Evolutionary conservation across 2,113 vertebrate genomes (phyloP), one percentile per base, ranked within the genome.

Genomic region (Donacobius atricapilla): DNA sequence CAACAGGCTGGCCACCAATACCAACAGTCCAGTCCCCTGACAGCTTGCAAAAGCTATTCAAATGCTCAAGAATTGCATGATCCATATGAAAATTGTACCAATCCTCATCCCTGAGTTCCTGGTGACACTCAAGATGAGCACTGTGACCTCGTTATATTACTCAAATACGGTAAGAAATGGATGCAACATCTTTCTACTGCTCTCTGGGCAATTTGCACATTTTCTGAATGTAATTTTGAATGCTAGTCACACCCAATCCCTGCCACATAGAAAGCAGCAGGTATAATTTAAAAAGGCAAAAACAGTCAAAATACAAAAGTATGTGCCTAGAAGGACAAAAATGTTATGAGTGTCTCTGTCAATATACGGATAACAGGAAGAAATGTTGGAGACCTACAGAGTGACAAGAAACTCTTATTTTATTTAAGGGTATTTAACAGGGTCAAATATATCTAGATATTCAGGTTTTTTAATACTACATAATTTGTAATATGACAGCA

Each of bases 211-310:
- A 87, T 84, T 91, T 93, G 28, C 42, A 91, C 30, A 25, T 86
- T 94, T 96, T 42, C 61, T 56, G 56, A 77, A 58, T 78, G 69
- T 77, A 72, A 87, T 90, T 92, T 91, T 85, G 50, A 70, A 80
- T 48, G n/a, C 35, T 72, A 58, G 83, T 89, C 87, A 92, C 77
- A 88, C 40, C 33, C 80, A 91, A 85, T 30, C 53, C 48, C n/a
- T 92, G 77, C n/a, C 63, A 61, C 3, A 93, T 6, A 73, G 33
- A 71, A 87, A 88, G 27, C 4, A 45, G 64, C 33, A 89, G 82
- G 39, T 22, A 58, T 84, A 83, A 54, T 39, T 73, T 0, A n/a
- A 78, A 60, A 73, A 56, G 6, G 10, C 7, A 75, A 70, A 78
- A 40, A 2, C 7, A 64, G 31, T 31, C 51, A 90, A 95, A 60